These are phyloP conservation scores for Drosophila mauritiana DNA, from an alignment of 1,140 invertebrate genomes.

Conservation along the genomic window DNA sequence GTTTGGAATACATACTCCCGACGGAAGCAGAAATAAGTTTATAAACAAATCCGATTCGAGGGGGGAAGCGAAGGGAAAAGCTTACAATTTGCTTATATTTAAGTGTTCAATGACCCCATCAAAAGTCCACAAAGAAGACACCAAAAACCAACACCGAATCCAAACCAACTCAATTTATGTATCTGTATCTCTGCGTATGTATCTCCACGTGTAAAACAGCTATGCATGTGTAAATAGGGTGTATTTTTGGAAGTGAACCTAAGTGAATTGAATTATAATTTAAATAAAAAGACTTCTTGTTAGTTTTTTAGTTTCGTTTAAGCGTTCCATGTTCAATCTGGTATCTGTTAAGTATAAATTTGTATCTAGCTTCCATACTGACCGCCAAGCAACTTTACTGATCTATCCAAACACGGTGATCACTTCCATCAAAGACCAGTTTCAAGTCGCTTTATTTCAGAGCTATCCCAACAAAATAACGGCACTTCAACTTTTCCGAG, in stretches of 20 bases:
- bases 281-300: too few relatives aligned
- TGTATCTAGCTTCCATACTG: too few relatives aligned
- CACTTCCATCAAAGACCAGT: conserved; percentile 38
- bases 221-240: too few relatives aligned
- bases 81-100: conserved; percentile 68
- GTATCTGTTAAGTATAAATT: neutral
- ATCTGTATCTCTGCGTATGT: neutral
- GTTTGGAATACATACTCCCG: conserved; percentile 43
- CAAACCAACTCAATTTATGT: conserved; percentile 13
- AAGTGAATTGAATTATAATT: too few relatives aligned
- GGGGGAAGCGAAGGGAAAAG: conserved; percentile 28
- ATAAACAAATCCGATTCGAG: conserved; percentile 31
- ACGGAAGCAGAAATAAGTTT: conserved; percentile 39
- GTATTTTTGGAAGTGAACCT: too few relatives aligned
- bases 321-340: too few relatives aligned
- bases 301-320: neutral
- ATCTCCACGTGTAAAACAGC: neutral
- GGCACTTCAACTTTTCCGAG: conserved; percentile 37
- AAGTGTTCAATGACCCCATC: conserved; percentile 69
- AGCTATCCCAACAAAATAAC: conserved; percentile 80
- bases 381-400: conserved; percentile 22
- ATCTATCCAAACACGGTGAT: conserved; percentile 61
- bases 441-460: conserved; percentile 60
- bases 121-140: conserved; percentile 34
- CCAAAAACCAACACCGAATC: conserved; percentile 14